Evolutionary conservation across 2,797 vertebrate genomes (phyloP).

Genomic region (Sebastes flavidus): DNA sequence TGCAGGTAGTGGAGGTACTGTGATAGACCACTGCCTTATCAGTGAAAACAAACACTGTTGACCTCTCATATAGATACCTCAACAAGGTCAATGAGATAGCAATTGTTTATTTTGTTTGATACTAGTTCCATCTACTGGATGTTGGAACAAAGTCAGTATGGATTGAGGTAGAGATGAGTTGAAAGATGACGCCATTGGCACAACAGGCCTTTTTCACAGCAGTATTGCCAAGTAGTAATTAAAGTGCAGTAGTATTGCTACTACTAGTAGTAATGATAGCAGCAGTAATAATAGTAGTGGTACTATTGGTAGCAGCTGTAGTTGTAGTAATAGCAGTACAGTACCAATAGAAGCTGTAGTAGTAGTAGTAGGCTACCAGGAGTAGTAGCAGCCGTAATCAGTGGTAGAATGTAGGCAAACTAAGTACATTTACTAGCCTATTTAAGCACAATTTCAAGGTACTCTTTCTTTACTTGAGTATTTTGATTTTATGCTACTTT

Average conservation of each 20-base stretch:
- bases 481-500: not conserved
- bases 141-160: not conserved
- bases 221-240: not conserved
- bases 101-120: not conserved
- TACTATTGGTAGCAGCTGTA: no score
- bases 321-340: no score
- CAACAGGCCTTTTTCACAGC: not conserved
- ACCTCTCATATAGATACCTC: slow-evolving; percentile 34
- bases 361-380: not conserved
- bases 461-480: not conserved
- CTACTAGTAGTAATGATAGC: not conserved
- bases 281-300: not conserved
- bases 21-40: slow-evolving; percentile 52
- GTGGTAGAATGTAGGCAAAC: not conserved
- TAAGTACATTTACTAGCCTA: not conserved
- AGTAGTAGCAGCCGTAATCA: not conserved
- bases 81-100: slow-evolving; percentile 30
- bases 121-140: not conserved
- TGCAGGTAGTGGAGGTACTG: not conserved
- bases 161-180: not conserved
- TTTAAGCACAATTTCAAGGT: not conserved
- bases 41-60: slow-evolving; percentile 54
- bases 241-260: no score
- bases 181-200: not conserved
- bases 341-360: not conserved